A percentile compares a stretch with the other conserved stretches of the same genome.
Conservation (phyloP, 2,797 vertebrate species). For the Antennarius maculatus region DNA sequence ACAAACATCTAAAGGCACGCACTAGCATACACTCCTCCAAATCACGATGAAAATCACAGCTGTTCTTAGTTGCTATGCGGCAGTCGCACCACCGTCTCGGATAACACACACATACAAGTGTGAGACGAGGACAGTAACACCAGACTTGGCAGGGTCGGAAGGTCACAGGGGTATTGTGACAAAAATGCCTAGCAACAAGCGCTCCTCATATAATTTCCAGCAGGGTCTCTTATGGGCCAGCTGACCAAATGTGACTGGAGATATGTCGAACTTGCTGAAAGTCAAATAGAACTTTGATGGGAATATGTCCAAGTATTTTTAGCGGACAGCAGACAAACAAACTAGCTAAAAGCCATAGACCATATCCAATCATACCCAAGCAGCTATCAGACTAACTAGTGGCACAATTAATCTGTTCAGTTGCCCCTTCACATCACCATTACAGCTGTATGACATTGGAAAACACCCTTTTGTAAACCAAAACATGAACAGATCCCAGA, state of each 20-base stretch:
- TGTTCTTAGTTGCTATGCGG: slow-evolving; percentile 73
- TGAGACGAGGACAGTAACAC: slow-evolving; percentile 59
- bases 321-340: slow-evolving; percentile 16
- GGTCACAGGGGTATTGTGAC: slow-evolving; percentile 73
- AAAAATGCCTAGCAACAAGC: slow-evolving; percentile 73
- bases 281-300: slow-evolving; percentile 36
- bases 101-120: slow-evolving; percentile 56
- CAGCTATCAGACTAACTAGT: not conserved
- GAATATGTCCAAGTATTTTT: slow-evolving; percentile 26
- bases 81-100: slow-evolving; percentile 67
- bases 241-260: slow-evolving; percentile 38
- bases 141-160: slow-evolving; percentile 72
- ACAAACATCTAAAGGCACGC: not conserved
- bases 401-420: too few relatives aligned
- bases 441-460: too few relatives aligned
- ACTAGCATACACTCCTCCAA: not conserved
- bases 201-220: slow-evolving; percentile 31
- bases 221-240: not conserved
- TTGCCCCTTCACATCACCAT: too few relatives aligned
- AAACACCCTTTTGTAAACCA: too few relatives aligned
- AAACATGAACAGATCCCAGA: too few relatives aligned
- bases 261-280: slow-evolving; percentile 37
- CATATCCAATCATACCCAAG: not conserved
- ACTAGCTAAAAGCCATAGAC: not conserved
- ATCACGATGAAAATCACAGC: slow-evolving; percentile 71